Evolutionary conservation across 2,888 invertebrate genomes (phyloP).

Genomic region (Geotrupes spiniger): DNA sequence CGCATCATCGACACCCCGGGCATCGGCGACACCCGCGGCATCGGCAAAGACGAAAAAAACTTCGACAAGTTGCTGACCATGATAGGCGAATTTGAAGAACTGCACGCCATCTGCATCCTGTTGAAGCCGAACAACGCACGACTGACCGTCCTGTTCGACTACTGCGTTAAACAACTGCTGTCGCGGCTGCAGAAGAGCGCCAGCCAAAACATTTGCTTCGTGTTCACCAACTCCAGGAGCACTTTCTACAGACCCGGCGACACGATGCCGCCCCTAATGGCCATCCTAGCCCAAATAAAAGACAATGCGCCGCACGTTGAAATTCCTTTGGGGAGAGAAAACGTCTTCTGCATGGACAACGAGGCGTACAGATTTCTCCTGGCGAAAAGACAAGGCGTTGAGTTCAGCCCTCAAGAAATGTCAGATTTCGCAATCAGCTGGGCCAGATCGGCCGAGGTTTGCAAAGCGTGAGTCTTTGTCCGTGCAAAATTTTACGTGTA

Average conservation of each 20-base stretch:
- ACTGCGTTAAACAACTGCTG: conserved; percentile 25
- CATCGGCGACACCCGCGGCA: conserved; percentile 34
- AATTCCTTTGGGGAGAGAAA: conserved; percentile 15
- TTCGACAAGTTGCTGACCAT: conserved; percentile 34
- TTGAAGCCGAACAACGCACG: conserved; percentile 24
- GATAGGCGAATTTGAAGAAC: conserved; percentile 17
- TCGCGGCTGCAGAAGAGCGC: conserved; percentile 23
- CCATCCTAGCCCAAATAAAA: conserved; percentile 14
- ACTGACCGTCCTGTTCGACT: conserved; percentile 24
- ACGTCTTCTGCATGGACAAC: conserved; percentile 24
- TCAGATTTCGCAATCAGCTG: conserved; percentile 18
- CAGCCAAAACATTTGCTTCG: conserved; percentile 22
- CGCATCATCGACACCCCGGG: conserved; percentile 24
- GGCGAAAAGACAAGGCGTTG: conserved; percentile 10
- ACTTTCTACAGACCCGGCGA: conserved; percentile 26
- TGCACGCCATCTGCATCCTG: conserved; percentile 25
- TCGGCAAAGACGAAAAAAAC: conserved; percentile 34
- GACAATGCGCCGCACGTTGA: conserved; percentile 13
- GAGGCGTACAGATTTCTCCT: conserved; percentile 22
- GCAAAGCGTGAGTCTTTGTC: conserved; percentile 12
- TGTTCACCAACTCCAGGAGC: conserved; percentile 24
- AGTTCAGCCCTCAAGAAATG: conserved; percentile 10
- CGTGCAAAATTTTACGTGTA: not conserved
- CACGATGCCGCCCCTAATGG: conserved; percentile 18
- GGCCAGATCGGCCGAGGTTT: conserved; percentile 15